A percentile compares a stretch with the other conserved stretches of the same genome.
These are phyloP conservation scores for Sarcophilus harrisii DNA, from an alignment of 2,797 vertebrate genomes.

Conservation along the genomic window DNA sequence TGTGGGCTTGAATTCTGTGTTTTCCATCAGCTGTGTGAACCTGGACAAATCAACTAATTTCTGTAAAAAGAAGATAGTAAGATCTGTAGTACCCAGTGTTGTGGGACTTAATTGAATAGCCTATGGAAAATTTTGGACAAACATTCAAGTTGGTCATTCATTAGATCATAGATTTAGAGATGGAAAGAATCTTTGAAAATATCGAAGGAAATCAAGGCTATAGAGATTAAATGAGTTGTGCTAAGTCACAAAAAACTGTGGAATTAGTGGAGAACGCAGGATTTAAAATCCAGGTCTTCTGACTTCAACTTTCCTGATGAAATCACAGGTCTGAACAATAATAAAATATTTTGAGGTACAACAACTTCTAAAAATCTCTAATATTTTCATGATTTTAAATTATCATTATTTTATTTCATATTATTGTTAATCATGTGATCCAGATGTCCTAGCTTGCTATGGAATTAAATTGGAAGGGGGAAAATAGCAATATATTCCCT, in stretches of 20 bases:
- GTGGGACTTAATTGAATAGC: background rate
- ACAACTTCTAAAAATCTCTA: conserved; percentile 21
- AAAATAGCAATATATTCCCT: conserved; percentile 25
- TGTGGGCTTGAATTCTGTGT: background rate
- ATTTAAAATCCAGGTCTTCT: background rate
- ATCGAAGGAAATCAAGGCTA: background rate
- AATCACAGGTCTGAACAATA: background rate
- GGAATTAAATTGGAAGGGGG: background rate
- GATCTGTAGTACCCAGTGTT: background rate
- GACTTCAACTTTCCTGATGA: background rate
- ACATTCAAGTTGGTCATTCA: background rate
- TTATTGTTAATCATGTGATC: background rate
- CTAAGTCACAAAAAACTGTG: background rate
- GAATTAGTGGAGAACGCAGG: background rate
- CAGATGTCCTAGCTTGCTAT: background rate
- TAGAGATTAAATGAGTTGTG: background rate
- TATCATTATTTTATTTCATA: background rate
- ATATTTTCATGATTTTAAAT: conserved; percentile 22
- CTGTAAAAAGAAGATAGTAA: background rate
- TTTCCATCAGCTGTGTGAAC: background rate
- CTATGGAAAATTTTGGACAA: background rate
- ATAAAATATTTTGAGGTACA: background rate
- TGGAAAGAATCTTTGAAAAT: background rate
- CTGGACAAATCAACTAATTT: background rate
- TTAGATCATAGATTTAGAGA: background rate